These are phyloP conservation scores for Reinhardtius hippoglossoides DNA, from an alignment of 2,113 vertebrate species.

Conservation along the genomic window DNA sequence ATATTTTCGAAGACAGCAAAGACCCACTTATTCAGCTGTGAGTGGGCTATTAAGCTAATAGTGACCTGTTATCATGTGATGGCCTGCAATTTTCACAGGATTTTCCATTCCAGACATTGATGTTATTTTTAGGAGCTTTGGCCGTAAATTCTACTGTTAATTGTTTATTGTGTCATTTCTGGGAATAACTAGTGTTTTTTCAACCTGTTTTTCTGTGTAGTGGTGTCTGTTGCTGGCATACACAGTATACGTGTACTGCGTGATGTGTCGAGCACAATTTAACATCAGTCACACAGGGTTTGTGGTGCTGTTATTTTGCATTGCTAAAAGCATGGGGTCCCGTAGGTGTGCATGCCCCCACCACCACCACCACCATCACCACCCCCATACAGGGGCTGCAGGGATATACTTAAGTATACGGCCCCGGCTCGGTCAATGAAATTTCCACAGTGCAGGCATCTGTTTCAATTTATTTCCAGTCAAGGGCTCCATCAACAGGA, in stretches of 20 bases:
- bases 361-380: neutral
- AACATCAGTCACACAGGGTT: constrained; percentile 3
- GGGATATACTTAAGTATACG: constrained; percentile 20
- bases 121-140: neutral
- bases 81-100: neutral
- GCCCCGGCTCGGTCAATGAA: constrained; percentile 34
- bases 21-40: neutral
- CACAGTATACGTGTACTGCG: neutral
- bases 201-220: neutral
- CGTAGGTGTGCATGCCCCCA: neutral
- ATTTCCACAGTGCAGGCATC: constrained; percentile 37
- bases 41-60: neutral
- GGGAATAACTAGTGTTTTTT: neutral
- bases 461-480: constrained; percentile 52
- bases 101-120: neutral
- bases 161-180: constrained; percentile 1
- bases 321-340: neutral
- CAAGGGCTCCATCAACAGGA: constrained; percentile 56
- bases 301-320: neutral
- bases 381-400: neutral
- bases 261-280: neutral
- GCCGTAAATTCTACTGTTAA: neutral
- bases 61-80: constrained; percentile 16
- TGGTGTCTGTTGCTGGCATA: neutral
- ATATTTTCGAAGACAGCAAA: neutral